Base-by-base conservation (phyloP, 35 echinoderm and acorn worm genomes). In the Diadema setosum region DNA sequence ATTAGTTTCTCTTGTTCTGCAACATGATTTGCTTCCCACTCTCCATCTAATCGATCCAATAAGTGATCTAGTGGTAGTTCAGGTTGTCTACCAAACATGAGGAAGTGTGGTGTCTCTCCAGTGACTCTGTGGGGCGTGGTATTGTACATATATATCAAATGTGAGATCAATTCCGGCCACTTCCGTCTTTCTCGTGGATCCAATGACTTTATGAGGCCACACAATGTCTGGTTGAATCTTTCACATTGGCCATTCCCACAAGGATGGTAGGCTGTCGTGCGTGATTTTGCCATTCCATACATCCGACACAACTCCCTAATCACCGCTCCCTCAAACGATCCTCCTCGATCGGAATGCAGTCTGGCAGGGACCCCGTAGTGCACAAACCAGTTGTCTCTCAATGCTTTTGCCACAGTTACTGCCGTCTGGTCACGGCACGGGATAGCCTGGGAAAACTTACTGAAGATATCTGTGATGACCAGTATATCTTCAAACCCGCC, bases 231-330 rank as follows among this genome's bases (percentile, higher is more conserved):
- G 82, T 85, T 91, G 35, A 81, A 86, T 17, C 90, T 58, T 55
- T 92, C 90, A 16, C 64, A 58, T 35, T 92, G 90, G 4, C 90
- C n/a, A n/a, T n/a, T n/a, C n/a, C n/a, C n/a, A n/a, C n/a, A n/a
- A n/a, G n/a, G n/a, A n/a, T n/a, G n/a, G 39, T 92, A 86, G n/a
- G 87, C 83, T 9, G 78, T 90, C 1, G 89, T 91, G 16, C 69
- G 81, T 5, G 89, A 49, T 30, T 91, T 91, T 16, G 21, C 17
- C 15, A 86, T 76, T 26, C 67, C 67, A 58, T 86, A 91, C 45
- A 91, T 20, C 45, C 80, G 57, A 35, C 89, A 91, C 31, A 92
- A 34, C 64, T 87, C 69, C 30, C 43, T 15, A 29, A 92, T 63
- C 6, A 92, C 25, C 26, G 25, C 24, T 42, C 65, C 42, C 64